Base-by-base conservation (phyloP, 2,113 vertebrate genomes). In the Romanogobio albipinnatus region DNA sequence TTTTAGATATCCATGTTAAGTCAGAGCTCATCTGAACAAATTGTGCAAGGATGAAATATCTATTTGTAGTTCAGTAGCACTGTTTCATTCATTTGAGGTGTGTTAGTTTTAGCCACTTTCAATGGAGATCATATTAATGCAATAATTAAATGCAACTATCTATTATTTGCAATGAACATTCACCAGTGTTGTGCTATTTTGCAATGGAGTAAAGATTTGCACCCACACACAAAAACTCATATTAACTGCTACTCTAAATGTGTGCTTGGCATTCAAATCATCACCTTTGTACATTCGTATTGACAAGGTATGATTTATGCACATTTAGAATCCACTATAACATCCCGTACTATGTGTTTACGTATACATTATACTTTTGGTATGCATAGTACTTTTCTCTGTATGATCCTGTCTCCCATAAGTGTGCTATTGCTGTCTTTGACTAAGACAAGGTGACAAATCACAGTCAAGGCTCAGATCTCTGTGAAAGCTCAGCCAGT, bases 401-500 rank as follows among this genome's bases (percentile, higher is more conserved):
- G 43, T 81, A 22, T 81, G 15, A 24, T 26, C 78, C 26, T 22
- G 61, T 80, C 61, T 80, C 22, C 58, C 4, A 4, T 29, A 80
- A 26, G 59, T 24, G 78, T 81, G 24, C 61, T 29, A 81, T 64
- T 49, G 6, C 45, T 81, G 43, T 47, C 58, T 78, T 58, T 79
- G 77, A 81, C 24, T 66, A 33, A 33, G 78, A 66, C 61, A 81
- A 33, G 78, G 78, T 68, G 78, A 59, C 36, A 80, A 59, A 73
- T 71, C 84, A 80, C 76, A 58, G 43, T 39, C 76, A 15, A 14
- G 43, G 33, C 82, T 58, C 61, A 84, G 47, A 78, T 70, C 83
- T 56, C 36, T 70, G 61, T 79, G 26, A 73, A 70, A 78, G 47
- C 61, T 45, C 49, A 51, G 39, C 56, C 82, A 64, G 56, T 66